Evolutionary conservation across 1,140 invertebrate species (phyloP).

Genomic region (Lutraria rhynchaena): DNA sequence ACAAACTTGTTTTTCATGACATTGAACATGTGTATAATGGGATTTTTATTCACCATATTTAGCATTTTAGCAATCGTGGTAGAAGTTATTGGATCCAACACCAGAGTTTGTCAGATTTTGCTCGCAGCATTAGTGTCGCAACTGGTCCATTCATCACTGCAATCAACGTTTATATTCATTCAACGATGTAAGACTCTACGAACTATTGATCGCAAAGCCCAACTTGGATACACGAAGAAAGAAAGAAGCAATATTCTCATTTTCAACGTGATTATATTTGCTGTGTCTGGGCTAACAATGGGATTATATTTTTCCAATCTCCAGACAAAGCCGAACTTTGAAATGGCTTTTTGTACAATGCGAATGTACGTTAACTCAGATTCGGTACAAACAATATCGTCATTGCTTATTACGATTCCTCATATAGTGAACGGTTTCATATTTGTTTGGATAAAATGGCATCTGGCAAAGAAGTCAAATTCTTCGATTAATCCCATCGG

Average conservation of each 20-base stretch:
- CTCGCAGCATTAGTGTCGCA: not conserved
- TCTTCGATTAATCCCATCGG: too few species aligned
- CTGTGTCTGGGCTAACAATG: not conserved
- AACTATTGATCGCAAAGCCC: not conserved
- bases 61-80: not conserved
- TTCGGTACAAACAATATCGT: not conserved
- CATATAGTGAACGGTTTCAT: not conserved
- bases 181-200: not conserved
- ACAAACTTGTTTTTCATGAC: slow-evolving; percentile 2
- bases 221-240: not conserved
- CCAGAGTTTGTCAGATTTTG: not conserved
- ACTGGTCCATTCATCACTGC: not conserved
- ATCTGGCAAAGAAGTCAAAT: too few species aligned
- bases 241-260: not conserved
- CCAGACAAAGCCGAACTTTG: not conserved
- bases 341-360: not conserved
- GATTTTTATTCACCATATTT: not conserved
- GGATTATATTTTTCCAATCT: not conserved
- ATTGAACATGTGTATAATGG: not conserved
- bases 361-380: not conserved
- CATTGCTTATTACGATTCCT: not conserved
- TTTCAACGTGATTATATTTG: not conserved
- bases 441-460: not conserved
- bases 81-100: not conserved
- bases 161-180: not conserved